Evolutionary conservation across 2,113 vertebrate species (phyloP).

Genomic region (Ochotona curzoniae): DNA sequence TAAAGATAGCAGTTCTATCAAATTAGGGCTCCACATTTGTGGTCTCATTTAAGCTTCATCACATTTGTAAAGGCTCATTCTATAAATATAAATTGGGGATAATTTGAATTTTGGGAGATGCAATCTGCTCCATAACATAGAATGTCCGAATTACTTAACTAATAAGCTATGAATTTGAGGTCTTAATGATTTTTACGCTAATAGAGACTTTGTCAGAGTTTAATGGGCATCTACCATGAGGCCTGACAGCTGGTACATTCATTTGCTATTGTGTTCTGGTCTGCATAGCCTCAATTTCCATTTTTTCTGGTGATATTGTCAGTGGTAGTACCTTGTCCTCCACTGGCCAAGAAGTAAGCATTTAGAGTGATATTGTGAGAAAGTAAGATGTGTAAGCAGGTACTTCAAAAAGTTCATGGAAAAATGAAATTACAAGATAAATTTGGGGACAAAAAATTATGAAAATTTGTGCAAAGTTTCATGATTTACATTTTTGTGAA

Average conservation of each 20-base stretch:
- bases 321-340: background rate
- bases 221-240: background rate
- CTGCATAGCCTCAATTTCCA: background rate
- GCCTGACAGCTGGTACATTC: background rate
- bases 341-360: background rate
- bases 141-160: background rate
- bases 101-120: background rate
- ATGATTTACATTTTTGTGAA: too few relatives aligned
- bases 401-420: too few relatives aligned
- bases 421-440: too few relatives aligned
- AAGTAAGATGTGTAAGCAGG: background rate
- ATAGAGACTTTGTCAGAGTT: background rate
- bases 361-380: background rate
- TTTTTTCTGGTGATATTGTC: background rate
- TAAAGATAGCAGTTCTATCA: background rate
- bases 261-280: background rate
- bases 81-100: background rate
- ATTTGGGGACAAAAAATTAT: too few relatives aligned
- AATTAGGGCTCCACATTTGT: background rate
- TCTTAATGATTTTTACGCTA: background rate
- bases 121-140: background rate
- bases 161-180: background rate
- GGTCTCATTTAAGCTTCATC: conserved; percentile 14
- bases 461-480: too few relatives aligned
- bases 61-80: background rate